A percentile compares a stretch with the other conserved stretches of the same genome.
These are phyloP conservation scores for Cebuella pygmaea DNA, from an alignment of 2,797 vertebrate species.

Conservation along the genomic window DNA sequence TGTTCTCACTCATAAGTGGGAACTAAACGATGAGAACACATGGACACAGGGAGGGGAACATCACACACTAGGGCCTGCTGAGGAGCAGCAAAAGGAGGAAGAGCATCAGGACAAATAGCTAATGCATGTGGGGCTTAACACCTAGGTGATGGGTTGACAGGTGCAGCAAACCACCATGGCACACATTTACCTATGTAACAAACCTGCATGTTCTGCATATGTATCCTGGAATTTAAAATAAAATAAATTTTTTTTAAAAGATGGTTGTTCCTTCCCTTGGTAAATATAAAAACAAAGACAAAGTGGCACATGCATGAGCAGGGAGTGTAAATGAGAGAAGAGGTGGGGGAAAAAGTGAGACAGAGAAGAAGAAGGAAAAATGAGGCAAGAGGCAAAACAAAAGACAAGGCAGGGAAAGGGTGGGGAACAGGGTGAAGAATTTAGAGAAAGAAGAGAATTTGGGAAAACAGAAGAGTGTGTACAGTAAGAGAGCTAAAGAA, in stretches of 20 bases:
- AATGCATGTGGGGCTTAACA: background rate
- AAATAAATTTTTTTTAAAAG: background rate
- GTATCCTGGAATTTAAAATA: background rate
- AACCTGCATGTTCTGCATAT: background rate
- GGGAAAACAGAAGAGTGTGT: background rate
- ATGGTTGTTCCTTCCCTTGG: background rate
- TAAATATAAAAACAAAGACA: background rate
- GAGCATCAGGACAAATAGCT: background rate
- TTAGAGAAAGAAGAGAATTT: background rate
- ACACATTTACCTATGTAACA: background rate
- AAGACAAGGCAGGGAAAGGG: background rate
- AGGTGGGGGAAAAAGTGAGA: background rate
- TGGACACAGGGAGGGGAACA: background rate
- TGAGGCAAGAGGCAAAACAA: background rate
- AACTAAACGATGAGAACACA: background rate
- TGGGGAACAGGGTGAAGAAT: background rate
- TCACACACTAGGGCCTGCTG: background rate
- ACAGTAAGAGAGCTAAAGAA: background rate
- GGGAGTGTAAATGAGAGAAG: background rate
- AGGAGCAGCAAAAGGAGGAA: background rate
- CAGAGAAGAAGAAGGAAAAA: background rate
- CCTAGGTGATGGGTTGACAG: background rate
- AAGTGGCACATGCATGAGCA: background rate
- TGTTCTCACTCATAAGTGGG: background rate
- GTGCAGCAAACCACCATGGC: background rate